Percentiles rank a stretch among this genome's conserved stretches.
These are phyloP conservation scores for Triplophysa dalaica DNA, from an alignment of 2,113 vertebrate genomes.

Conservation along the genomic window DNA sequence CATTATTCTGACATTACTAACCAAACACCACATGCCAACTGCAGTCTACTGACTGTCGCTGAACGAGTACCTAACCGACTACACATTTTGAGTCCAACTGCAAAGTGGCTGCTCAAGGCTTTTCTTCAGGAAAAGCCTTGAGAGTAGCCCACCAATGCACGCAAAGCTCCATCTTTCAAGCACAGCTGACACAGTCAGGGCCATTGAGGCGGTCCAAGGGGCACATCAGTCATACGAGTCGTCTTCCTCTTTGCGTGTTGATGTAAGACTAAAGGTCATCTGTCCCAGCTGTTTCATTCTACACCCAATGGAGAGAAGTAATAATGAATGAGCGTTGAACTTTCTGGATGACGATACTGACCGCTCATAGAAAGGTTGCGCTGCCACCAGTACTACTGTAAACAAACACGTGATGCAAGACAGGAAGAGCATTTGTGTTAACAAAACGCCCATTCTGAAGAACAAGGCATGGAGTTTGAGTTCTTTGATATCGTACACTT, in stretches of 20 bases:
- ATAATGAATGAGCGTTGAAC: conserved; percentile 17
- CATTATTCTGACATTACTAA: too few species aligned
- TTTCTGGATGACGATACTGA: background rate
- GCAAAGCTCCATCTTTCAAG: background rate
- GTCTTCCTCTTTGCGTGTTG: conserved; percentile 3
- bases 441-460: background rate
- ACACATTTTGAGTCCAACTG: background rate
- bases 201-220: background rate
- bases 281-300: conserved; percentile 34
- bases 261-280: conserved; percentile 17
- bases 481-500: background rate
- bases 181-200: conserved; percentile 26
- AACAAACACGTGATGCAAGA: background rate
- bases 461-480: background rate
- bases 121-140: conserved; percentile 19
- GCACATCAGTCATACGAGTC: background rate
- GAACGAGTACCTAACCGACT: too few species aligned
- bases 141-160: background rate
- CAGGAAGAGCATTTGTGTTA: background rate
- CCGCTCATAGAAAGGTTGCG: background rate
- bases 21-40: too few species aligned
- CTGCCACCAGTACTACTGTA: background rate
- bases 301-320: background rate
- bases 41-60: too few species aligned
- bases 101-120: too few species aligned